Evolutionary conservation across 2,888 invertebrate genomes (phyloP).

Genomic region (Drosophila prolongata): DNA sequence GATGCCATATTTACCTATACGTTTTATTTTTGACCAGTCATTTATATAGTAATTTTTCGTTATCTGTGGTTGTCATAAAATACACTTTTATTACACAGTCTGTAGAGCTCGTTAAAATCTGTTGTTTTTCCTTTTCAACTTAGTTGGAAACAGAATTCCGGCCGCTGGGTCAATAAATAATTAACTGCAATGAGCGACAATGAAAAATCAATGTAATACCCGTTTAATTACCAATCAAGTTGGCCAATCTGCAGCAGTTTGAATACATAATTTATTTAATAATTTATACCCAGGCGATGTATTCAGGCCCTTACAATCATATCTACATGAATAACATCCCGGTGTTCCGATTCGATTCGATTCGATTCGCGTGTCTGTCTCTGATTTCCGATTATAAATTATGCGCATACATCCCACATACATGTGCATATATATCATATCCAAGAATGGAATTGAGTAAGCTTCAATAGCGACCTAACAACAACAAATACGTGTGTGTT

Average conservation of each 20-base stretch:
- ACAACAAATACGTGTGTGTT: slow-evolving; percentile 8
- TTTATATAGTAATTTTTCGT: too few relatives aligned
- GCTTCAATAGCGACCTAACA: slow-evolving; percentile 18
- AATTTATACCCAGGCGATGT: slow-evolving; percentile 30
- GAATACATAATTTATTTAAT: slow-evolving; percentile 48
- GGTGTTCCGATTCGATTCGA: slow-evolving; percentile 35
- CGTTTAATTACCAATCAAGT: slow-evolving; percentile 40
- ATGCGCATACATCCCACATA: slow-evolving; percentile 34
- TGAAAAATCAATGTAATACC: slow-evolving; percentile 35
- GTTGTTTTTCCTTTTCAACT: not conserved
- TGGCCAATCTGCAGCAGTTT: slow-evolving; percentile 36
- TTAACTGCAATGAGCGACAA: slow-evolving; percentile 27
- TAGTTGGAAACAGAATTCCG: slow-evolving; percentile 12
- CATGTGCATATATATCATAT: slow-evolving; percentile 22
- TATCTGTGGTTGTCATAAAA: not conserved
- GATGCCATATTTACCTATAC: too few relatives aligned
- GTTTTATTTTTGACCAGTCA: too few relatives aligned
- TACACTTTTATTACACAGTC: not conserved
- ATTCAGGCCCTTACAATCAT: slow-evolving; percentile 17
- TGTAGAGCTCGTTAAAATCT: not conserved
- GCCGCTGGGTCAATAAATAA: slow-evolving; percentile 23
- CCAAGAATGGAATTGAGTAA: slow-evolving; percentile 12
- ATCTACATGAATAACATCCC: slow-evolving; percentile 30
- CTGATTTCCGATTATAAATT: slow-evolving; percentile 40
- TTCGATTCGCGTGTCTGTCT: slow-evolving; percentile 42